Evolutionary conservation across 2,113 vertebrate genomes (phyloP).

Genomic region (Leptobrachium leishanense): DNA sequence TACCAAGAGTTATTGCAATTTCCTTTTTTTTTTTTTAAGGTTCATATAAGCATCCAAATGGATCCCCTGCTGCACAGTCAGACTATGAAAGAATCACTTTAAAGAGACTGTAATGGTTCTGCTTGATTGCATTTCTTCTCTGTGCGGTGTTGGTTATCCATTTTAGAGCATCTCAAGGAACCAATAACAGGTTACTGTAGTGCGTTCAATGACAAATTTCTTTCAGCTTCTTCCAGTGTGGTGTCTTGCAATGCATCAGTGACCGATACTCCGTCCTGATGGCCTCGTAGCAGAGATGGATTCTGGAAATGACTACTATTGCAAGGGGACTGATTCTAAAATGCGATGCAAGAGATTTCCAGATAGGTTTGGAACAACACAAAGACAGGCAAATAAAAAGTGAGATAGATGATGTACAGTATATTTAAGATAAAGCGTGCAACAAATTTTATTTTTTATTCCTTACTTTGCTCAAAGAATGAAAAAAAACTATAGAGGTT

Average conservation of each 20-base stretch:
- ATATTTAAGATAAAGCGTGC: too few species aligned
- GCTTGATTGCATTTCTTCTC: conserved; percentile 43
- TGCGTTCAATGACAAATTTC: conserved; percentile 21
- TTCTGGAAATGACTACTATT: neutral
- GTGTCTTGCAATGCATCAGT: conserved; percentile 21
- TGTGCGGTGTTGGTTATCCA: conserved; percentile 29
- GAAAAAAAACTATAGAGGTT: too few species aligned
- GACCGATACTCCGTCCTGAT: conserved; percentile 23
- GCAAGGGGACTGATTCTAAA: too few species aligned
- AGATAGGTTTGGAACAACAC: too few species aligned
- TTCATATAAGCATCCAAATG: conserved; percentile 34
- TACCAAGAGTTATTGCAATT: conserved; percentile 38
- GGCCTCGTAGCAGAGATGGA: conserved; percentile 13
- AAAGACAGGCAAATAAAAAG: too few species aligned
- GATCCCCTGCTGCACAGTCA: conserved; percentile 41
- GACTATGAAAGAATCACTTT: conserved; percentile 36
- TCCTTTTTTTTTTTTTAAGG: conserved; percentile 20
- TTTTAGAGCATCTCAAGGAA: conserved; percentile 32
- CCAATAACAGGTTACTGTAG: conserved; percentile 36
- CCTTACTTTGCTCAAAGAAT: too few species aligned
- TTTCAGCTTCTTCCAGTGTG: neutral
- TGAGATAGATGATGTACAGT: too few species aligned
- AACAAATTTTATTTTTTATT: too few species aligned
- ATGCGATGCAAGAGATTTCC: too few species aligned
- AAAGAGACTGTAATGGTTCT: conserved; percentile 34